A percentile compares a stretch with the other conserved stretches of the same genome.
These are phyloP conservation scores for Reinhardtius hippoglossoides DNA, from an alignment of 2,113 vertebrate species.

Conservation along the genomic window DNA sequence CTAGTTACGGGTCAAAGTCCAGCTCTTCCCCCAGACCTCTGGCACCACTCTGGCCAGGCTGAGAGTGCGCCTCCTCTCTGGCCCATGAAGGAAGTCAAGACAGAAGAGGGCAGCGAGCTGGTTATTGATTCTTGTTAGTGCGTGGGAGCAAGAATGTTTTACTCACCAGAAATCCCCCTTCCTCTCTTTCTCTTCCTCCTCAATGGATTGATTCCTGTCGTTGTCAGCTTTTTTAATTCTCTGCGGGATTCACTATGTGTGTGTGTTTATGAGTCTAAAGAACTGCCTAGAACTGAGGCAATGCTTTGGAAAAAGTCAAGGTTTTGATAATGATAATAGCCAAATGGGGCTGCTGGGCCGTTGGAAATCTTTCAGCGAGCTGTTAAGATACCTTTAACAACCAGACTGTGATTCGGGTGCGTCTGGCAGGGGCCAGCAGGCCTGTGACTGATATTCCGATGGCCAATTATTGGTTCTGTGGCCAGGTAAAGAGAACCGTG, in stretches of 20 bases:
- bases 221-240: conserved; percentile 67
- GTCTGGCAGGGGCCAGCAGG: conserved; percentile 57
- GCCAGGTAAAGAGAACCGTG: conserved; percentile 71
- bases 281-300: conserved; percentile 47
- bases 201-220: conserved; percentile 65
- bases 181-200: conserved; percentile 14
- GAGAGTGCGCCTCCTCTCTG: conserved; percentile 48
- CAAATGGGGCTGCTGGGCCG: conserved; percentile 52
- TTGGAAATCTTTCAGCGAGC: conserved; percentile 63
- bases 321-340: conserved; percentile 69
- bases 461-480: conserved; percentile 74
- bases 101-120: conserved; percentile 68
- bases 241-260: conserved; percentile 44
- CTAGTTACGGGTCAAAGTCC: conserved; percentile 62
- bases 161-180: conserved; percentile 77
- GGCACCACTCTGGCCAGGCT: conserved; percentile 65
- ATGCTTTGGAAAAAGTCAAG: conserved; percentile 64
- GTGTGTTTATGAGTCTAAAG: conserved; percentile 60
- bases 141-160: conserved; percentile 79
- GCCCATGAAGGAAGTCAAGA: conserved; percentile 52
- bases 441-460: conserved; percentile 71
- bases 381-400: conserved; percentile 63
- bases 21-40: conserved; percentile 60
- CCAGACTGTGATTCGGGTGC: conserved; percentile 52
- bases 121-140: conserved; percentile 82